Percentiles rank a stretch among this genome's conserved stretches.
phyloP scores from a whole-genome alignment of 2,797 vertebrate genomes.

The Alcedo quadribrachys region DNA sequence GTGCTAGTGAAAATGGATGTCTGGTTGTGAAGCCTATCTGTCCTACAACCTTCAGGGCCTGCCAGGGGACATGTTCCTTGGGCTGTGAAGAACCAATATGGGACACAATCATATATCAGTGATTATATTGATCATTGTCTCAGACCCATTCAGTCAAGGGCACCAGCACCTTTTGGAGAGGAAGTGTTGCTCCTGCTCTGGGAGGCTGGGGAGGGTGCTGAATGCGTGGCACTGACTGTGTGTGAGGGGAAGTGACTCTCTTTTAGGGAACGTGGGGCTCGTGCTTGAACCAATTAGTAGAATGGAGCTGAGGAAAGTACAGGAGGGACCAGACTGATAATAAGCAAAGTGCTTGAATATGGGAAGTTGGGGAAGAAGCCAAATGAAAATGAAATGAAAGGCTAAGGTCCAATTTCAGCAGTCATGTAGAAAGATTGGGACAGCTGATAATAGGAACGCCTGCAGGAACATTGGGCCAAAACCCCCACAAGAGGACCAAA shows the following conservation, averaged over 20 bases:
- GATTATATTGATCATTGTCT: slow-evolving; percentile 61
- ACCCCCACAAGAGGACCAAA: background rate
- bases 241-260: background rate
- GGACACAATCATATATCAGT: slow-evolving; percentile 54
- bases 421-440: slow-evolving; percentile 5
- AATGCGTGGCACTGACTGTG: accelerated
- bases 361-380: slow-evolving; percentile 67
- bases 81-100: slow-evolving; percentile 67
- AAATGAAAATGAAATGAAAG: slow-evolving; percentile 72
- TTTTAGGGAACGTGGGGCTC: background rate
- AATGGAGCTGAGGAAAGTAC: slow-evolving; percentile 47
- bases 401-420: slow-evolving; percentile 55
- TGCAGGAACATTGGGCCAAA: slow-evolving; percentile 50
- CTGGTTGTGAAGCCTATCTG: slow-evolving; percentile 31
- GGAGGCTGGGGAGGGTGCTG: background rate
- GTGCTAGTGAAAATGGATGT: slow-evolving; percentile 24
- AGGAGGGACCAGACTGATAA: slow-evolving; percentile 46
- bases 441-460: slow-evolving; percentile 3
- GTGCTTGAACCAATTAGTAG: slow-evolving; percentile 32
- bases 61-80: slow-evolving; percentile 61
- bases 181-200: background rate
- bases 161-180: slow-evolving; percentile 23
- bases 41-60: slow-evolving; percentile 60
- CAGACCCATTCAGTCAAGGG: slow-evolving; percentile 35
- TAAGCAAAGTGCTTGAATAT: slow-evolving; percentile 62